Percentiles rank a stretch among this genome's conserved stretches.
These are phyloP conservation scores for Cardinalis cardinalis DNA, from an alignment of 2,113 vertebrate genomes.

Conservation along the genomic window DNA sequence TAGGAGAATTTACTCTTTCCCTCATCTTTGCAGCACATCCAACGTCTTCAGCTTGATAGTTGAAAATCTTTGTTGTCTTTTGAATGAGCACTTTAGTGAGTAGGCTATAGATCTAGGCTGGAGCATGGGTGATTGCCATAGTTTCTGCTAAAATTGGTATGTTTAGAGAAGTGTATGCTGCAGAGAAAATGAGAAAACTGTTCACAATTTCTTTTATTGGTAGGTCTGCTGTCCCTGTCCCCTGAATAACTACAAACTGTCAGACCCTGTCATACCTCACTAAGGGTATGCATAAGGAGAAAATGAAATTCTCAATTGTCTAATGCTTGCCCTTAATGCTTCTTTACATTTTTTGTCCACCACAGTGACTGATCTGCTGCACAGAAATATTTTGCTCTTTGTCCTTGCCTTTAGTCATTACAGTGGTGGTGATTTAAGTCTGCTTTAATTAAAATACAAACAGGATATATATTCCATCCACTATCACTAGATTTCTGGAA, in stretches of 20 bases:
- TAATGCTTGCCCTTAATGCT: neutral
- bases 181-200: neutral
- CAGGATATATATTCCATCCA: neutral
- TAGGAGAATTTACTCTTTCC: neutral
- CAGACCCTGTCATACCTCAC: neutral
- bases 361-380: neutral
- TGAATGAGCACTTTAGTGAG: neutral
- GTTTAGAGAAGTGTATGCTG: neutral
- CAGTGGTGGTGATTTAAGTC: neutral
- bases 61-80: neutral
- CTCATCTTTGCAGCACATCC: neutral
- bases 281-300: neutral
- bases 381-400: constrained; percentile 6
- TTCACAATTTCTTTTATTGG: neutral
- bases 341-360: neutral
- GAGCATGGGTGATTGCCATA: neutral
- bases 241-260: neutral
- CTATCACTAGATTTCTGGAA: neutral
- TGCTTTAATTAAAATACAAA: constrained; percentile 10
- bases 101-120: neutral
- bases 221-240: neutral
- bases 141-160: neutral
- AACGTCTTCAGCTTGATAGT: neutral
- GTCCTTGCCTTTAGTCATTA: neutral
- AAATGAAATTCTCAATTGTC: neutral